Base-by-base conservation (phyloP, 2,113 vertebrate species). In the Morone saxatilis region DNA sequence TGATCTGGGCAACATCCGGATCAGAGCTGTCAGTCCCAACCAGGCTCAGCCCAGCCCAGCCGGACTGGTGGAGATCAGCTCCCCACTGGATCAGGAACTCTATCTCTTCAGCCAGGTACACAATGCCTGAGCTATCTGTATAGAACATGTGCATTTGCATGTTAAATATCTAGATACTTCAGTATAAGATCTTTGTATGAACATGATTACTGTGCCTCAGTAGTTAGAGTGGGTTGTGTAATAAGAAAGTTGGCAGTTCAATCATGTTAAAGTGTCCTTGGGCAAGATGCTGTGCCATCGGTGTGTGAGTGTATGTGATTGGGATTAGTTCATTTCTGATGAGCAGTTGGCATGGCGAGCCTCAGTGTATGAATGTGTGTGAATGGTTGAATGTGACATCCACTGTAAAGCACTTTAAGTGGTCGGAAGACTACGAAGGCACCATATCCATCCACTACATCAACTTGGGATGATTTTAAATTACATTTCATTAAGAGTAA, bases 1-100 rank as follows among this genome's bases (percentile, higher is more conserved):
- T 38, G 98, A 99, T 93, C 96, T 99, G 51, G 98, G 97, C 36
- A 99, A 99, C 41, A 96, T 99, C 90, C 96, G 97, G 71, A 97
- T 99, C 91, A 96, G 98, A 38, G 96, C 97, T 0, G 95, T 99
- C 72, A 97, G 95, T 86, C 95, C 87, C 5, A 99, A 99, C 95
- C 96, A 96, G 90, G 96, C 97, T 50, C 97, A 96, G 76, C 95
- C 96, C 71, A 95, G 95, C 66, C 91, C 95, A 50, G 65, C 91
- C 0, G 96, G 95, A 48, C 79, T 97, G 80, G 97, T 98, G 60
- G 97, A 99, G 95, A 97, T 99, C 22, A 97, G 97, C 2, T 98
- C 98, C 0, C 96, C 97, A 2, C 96, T 96, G 4, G 98, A 99
- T 91, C 97, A 98, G 92, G 98, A 99, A 81, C 95, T 99, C 7